Conservation (phyloP, 2,888 invertebrate species). For the Phengaris arion region DNA sequence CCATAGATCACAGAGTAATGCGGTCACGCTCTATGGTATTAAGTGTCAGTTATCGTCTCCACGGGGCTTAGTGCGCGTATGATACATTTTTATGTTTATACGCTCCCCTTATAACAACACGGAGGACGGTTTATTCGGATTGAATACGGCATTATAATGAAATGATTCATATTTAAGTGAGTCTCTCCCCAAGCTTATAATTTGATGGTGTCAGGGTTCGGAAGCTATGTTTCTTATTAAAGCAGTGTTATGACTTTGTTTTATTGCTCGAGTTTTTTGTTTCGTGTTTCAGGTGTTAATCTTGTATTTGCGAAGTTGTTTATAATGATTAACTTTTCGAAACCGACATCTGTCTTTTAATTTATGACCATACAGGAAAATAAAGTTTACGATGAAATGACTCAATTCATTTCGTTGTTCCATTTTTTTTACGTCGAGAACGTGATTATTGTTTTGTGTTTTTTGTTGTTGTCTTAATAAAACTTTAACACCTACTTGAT, state of each 20-base stretch:
- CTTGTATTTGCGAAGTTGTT: slow-evolving; percentile 32
- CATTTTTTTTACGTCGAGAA: not conserved
- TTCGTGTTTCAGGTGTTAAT: slow-evolving; percentile 33
- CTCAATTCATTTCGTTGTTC: slow-evolving; percentile 15
- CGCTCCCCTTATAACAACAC: slow-evolving; percentile 71
- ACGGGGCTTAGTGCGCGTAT: slow-evolving; percentile 68
- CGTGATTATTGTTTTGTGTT: slow-evolving; percentile 4
- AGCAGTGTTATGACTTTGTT: slow-evolving; percentile 69
- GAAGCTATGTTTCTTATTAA: slow-evolving; percentile 78
- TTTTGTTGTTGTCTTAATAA: not conserved
- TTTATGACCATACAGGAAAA: slow-evolving; percentile 9
- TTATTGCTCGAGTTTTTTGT: slow-evolving; percentile 36
- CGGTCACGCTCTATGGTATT: slow-evolving; percentile 79
- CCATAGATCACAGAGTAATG: slow-evolving; percentile 78
- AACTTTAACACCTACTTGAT: not conserved
- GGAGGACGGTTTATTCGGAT: slow-evolving; percentile 77
- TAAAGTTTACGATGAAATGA: slow-evolving; percentile 16
- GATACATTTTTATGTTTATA: slow-evolving; percentile 72
- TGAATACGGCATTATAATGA: slow-evolving; percentile 80
- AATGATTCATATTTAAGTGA: slow-evolving; percentile 81
- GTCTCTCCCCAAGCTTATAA: slow-evolving; percentile 67
- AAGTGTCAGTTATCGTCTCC: slow-evolving; percentile 78
- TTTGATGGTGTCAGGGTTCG: slow-evolving; percentile 72
- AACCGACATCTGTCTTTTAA: slow-evolving; percentile 26
- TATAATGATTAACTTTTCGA: slow-evolving; percentile 32